A percentile compares a stretch with the other conserved stretches of the same genome.
These are phyloP conservation scores for Heterocephalus glaber DNA, from an alignment of 2,113 vertebrate genomes.

Conservation along the genomic window DNA sequence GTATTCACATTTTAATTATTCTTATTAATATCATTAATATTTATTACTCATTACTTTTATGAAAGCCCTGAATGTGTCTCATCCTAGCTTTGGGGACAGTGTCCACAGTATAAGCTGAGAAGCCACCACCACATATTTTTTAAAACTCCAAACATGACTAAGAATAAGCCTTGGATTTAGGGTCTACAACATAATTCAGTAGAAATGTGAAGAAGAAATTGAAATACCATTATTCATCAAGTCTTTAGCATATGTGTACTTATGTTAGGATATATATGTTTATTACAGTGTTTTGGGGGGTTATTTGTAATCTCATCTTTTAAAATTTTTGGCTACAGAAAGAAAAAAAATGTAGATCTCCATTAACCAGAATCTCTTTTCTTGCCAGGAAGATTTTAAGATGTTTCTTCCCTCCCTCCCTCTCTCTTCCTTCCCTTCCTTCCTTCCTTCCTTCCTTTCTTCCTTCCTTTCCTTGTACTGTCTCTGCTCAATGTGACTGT, in stretches of 20 bases:
- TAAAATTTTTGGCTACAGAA: conserved; percentile 37
- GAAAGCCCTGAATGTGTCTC: background rate
- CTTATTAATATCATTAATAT: conserved; percentile 26
- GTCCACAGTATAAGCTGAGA: background rate
- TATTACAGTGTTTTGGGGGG: background rate
- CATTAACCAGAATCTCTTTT: conserved; percentile 29
- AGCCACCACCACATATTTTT: background rate
- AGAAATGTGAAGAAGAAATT: conserved; percentile 58
- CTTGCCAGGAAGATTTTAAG: conserved; percentile 56
- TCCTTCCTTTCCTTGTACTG: conserved; percentile 39
- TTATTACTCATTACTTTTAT: conserved; percentile 34
- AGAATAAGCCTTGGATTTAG: conserved; percentile 53
- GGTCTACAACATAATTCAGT: conserved; percentile 60
- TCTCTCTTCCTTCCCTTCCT: background rate
- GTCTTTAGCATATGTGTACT: background rate
- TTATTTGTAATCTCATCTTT: conserved; percentile 20
- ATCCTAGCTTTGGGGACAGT: background rate
- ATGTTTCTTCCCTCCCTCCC: conserved; percentile 53
- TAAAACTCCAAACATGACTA: conserved; percentile 49
- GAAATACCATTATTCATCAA: conserved; percentile 32
- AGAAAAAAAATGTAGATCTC: background rate
- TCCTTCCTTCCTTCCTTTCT: conserved; percentile 17
- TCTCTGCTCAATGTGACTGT: background rate
- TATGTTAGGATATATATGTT: background rate
- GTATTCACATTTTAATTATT: conserved; percentile 1